phyloP scores from a whole-genome alignment of 1,140 invertebrate genomes.

The Batillaria attramentaria region DNA sequence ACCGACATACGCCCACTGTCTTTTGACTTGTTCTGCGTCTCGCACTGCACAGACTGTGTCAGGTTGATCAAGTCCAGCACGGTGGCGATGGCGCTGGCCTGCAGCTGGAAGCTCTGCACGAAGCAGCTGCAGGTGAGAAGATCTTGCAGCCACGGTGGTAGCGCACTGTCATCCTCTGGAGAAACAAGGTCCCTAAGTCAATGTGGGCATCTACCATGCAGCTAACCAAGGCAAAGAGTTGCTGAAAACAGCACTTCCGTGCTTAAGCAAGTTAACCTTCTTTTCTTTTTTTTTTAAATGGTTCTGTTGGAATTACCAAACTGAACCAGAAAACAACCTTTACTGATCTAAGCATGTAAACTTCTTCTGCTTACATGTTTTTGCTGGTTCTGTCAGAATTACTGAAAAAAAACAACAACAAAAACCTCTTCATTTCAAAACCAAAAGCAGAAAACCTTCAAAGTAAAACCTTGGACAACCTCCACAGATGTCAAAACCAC shows the following conservation, averaged over 20 bases:
- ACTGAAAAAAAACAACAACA: too few species aligned
- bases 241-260: background rate
- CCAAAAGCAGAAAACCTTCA: too few species aligned
- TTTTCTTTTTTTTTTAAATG: background rate
- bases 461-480: too few species aligned
- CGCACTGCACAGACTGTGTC: constrained; percentile 67
- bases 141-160: constrained; percentile 85
- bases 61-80: constrained; percentile 82
- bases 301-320: too few species aligned
- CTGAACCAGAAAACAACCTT: too few species aligned
- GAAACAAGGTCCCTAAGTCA: constrained; percentile 28
- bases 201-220: background rate
- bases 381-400: too few species aligned
- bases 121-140: constrained; percentile 81
- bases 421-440: too few species aligned
- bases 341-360: too few species aligned
- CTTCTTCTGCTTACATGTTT: too few species aligned
- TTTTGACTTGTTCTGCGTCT: constrained; percentile 45
- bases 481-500: too few species aligned
- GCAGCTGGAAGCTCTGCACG: constrained; percentile 76
- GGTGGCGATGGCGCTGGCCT: constrained; percentile 81
- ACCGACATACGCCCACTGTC: constrained; percentile 38
- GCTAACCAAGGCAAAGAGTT: background rate
- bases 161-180: constrained; percentile 49
- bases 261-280: background rate